Conservation (phyloP, 2,113 vertebrate species). For the Bos javanicus region DNA sequence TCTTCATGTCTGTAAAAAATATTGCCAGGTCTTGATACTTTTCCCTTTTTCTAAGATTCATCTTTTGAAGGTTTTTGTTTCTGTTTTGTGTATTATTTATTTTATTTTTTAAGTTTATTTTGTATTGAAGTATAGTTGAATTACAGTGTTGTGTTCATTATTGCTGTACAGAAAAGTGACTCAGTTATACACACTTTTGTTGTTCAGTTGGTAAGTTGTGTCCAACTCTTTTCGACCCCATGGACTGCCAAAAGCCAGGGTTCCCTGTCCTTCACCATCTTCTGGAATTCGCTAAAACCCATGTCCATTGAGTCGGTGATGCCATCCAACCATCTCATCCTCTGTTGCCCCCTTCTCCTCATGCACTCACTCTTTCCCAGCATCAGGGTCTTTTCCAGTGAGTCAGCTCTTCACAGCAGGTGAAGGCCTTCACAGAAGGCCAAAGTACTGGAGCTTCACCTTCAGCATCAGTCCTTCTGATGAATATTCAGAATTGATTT, state of each 20-base stretch:
- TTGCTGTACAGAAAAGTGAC: not conserved
- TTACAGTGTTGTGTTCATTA: not conserved
- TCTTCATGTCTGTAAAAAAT: not conserved
- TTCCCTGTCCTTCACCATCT: not conserved
- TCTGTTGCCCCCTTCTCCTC: not conserved
- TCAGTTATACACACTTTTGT: not conserved
- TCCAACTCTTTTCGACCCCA: not conserved
- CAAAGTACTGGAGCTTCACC: not conserved
- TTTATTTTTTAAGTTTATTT: not conserved
- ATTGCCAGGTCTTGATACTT: not conserved
- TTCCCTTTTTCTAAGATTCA: not conserved
- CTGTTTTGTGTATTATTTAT: not conserved
- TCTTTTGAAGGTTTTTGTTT: not conserved
- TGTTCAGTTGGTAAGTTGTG: not conserved
- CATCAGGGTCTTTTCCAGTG: not conserved
- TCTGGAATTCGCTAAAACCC: not conserved
- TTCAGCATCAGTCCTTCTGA: not conserved
- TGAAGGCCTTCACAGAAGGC: not conserved
- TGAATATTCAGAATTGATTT: not conserved
- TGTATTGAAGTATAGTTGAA: not conserved
- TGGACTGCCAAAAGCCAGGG: not conserved
- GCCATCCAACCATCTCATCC: not conserved
- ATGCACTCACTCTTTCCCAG: not conserved
- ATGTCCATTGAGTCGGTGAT: not conserved
- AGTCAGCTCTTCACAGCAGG: not conserved